phyloP scores from a whole-genome alignment of 2,797 vertebrate genomes.

The Paratrypauchen microcephalus region DNA sequence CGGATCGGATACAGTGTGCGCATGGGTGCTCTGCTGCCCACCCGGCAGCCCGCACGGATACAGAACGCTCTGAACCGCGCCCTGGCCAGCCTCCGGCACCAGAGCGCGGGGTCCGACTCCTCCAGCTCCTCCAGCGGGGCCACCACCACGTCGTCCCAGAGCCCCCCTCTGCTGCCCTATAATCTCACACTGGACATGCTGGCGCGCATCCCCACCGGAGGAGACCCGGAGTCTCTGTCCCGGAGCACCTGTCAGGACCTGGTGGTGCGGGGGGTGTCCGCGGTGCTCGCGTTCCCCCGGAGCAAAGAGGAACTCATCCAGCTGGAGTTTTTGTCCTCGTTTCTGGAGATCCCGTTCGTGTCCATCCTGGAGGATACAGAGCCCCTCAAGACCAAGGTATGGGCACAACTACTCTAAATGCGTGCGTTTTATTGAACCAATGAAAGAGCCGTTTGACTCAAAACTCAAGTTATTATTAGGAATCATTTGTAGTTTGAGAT shows the following conservation, averaged over 20 bases:
- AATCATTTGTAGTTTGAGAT: background rate
- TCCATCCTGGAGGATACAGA: constrained; percentile 86
- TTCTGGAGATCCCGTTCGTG: constrained; percentile 89
- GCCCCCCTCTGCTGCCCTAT: constrained; percentile 77
- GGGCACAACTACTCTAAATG: background rate
- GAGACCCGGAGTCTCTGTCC: constrained; percentile 88
- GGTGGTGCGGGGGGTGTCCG: constrained; percentile 85
- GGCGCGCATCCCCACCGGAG: constrained; percentile 75
- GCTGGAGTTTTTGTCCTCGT: constrained; percentile 89
- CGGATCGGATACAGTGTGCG: constrained; percentile 83
- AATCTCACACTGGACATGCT: constrained; percentile 90
- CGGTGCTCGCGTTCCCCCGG: constrained; percentile 89
- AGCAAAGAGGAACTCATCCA: constrained; percentile 87
- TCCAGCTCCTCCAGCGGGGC: constrained; percentile 33
- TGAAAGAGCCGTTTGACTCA: background rate
- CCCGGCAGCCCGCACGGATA: constrained; percentile 80
- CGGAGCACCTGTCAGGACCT: constrained; percentile 86
- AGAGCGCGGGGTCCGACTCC: constrained; percentile 52
- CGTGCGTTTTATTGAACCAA: background rate
- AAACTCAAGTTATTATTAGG: background rate
- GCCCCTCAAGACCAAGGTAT: constrained; percentile 85
- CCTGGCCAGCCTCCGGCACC: constrained; percentile 76
- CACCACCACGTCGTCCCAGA: constrained; percentile 55
- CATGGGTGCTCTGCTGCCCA: constrained; percentile 86
- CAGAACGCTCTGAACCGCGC: constrained; percentile 85